phyloP scores from a whole-genome alignment of 2,888 invertebrate genomes.

The Lasioglossum morio region DNA sequence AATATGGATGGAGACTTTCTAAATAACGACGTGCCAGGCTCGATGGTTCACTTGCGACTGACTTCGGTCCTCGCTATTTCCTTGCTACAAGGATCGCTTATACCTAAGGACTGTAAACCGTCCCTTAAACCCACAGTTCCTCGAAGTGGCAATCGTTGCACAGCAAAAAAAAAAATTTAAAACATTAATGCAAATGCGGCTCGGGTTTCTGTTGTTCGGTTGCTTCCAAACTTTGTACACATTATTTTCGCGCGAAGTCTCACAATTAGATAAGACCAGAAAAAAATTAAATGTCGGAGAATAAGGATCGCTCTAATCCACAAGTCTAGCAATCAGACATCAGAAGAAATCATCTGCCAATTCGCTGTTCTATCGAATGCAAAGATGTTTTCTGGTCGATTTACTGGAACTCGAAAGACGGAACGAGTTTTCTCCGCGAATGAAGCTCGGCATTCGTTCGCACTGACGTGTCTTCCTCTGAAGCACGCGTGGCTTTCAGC shows the following conservation, averaged over 20 bases:
- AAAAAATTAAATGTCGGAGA: background rate
- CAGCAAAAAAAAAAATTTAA: too few relatives aligned
- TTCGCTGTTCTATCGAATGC: background rate
- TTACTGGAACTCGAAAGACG: conserved; percentile 30
- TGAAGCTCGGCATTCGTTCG: conserved; percentile 28
- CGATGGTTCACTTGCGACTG: too few relatives aligned
- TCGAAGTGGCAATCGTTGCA: too few relatives aligned
- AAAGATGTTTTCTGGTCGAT: conserved; percentile 20
- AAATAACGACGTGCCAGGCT: too few relatives aligned
- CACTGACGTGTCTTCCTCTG: conserved; percentile 37
- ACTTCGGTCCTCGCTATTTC: too few relatives aligned
- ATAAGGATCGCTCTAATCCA: background rate
- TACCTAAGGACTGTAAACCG: too few relatives aligned
- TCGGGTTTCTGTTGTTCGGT: background rate
- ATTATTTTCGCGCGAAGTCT: background rate
- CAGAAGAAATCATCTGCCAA: background rate
- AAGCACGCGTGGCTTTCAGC: conserved; percentile 41
- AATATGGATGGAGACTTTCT: too few relatives aligned
- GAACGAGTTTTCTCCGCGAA: conserved; percentile 36
- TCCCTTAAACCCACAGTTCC: too few relatives aligned
- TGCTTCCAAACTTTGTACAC: background rate
- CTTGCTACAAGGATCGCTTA: too few relatives aligned
- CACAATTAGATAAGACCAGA: background rate
- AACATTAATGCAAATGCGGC: background rate
- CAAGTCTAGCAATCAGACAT: background rate